These are phyloP conservation scores for Heliconius hewitsoni DNA, from an alignment of 1,140 invertebrate genomes.

Conservation along the genomic window DNA sequence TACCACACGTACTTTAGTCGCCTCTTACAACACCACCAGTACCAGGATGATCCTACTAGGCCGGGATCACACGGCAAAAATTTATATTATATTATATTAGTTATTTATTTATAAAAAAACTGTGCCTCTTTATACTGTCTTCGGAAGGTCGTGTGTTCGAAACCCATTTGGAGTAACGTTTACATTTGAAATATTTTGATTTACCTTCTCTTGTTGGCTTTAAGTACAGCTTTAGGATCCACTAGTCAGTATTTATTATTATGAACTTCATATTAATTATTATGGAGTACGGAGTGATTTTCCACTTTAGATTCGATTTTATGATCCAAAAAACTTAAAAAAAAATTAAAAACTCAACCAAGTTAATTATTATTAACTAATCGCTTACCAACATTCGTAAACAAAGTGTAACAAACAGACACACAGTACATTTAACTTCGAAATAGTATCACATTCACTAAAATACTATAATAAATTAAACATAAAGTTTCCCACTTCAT, in stretches of 20 bases:
- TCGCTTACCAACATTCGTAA: conserved; percentile 20
- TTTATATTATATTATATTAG: no score
- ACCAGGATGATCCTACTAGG: no score
- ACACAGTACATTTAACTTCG: background rate
- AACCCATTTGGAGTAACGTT: background rate
- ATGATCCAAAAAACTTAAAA: no score
- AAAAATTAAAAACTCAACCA: background rate
- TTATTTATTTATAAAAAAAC: no score
- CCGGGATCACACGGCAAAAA: no score
- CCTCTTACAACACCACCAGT: no score
- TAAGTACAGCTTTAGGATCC: background rate
- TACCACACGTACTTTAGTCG: no score
- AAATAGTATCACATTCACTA: conserved; percentile 11
- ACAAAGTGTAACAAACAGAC: background rate
- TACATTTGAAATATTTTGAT: background rate
- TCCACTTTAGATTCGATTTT: no score
- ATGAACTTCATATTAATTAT: no score
- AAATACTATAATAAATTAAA: conserved; percentile 17
- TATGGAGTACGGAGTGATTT: no score
- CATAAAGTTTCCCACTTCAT: background rate
- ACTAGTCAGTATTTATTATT: no score
- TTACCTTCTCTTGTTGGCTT: background rate
- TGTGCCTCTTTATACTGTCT: no score
- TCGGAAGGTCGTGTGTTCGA: background rate
- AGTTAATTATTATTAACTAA: background rate